These are phyloP conservation scores for Argya squamiceps DNA, from an alignment of 2,797 vertebrate species.

Conservation along the genomic window DNA sequence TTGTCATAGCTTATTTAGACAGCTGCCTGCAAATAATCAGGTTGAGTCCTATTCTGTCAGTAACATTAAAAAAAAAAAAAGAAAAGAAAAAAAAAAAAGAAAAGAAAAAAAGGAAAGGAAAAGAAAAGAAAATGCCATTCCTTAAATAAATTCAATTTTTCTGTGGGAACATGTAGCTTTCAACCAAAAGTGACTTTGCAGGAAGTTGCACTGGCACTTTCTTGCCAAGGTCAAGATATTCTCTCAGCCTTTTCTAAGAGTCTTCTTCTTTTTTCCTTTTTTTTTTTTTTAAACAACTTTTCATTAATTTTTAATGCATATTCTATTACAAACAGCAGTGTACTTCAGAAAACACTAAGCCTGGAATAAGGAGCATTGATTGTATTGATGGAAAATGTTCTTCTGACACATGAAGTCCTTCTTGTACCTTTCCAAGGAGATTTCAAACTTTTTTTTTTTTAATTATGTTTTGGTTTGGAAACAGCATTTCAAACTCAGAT, in stretches of 20 bases:
- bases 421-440: not conserved
- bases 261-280: not conserved
- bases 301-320: slow-evolving; percentile 56
- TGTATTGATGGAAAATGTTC: not conserved
- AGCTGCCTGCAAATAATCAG: slow-evolving; percentile 39
- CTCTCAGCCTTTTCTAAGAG: not conserved
- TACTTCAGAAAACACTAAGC: not conserved
- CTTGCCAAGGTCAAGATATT: not conserved
- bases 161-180: not conserved
- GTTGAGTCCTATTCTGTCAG: not conserved
- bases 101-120: too few relatives aligned
- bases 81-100: too few relatives aligned
- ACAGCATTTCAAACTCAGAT: not conserved
- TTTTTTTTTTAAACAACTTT: not conserved
- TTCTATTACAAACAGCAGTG: not conserved
- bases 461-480: not conserved
- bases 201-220: not conserved
- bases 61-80: rapidly evolving
- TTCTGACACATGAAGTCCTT: not conserved
- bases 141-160: not conserved
- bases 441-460: not conserved
- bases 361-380: not conserved
- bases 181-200: not conserved
- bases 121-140: not conserved
- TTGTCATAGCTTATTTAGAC: slow-evolving; percentile 41